Base-by-base conservation (phyloP, 2,797 vertebrate species). In the Lophius americanus region DNA sequence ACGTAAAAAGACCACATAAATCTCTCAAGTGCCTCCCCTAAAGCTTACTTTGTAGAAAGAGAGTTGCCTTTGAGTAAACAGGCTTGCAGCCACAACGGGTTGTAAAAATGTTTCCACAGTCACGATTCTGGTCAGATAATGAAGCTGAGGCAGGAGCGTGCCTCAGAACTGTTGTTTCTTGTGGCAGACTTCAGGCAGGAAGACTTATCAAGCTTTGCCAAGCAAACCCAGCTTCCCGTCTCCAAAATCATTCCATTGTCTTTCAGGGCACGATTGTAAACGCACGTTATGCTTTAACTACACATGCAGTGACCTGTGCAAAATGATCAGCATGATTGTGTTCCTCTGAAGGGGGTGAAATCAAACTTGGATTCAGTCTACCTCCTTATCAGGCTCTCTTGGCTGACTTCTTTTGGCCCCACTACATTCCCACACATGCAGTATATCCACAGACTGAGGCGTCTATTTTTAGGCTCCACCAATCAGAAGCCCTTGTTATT, bases 101-200 rank as follows among this genome's bases (percentile, higher is more conserved):
- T 88, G 72, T 90, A 75, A 88, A 88, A 88, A 76, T 32, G 50
- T 85, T 87, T 85, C 86, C 80, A 85, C 79, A 82, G 85, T 79
- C 85, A 65, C 81, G 77, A 81, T 62, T 77, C 37, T 57, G 56
- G 70, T 69, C 68, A 80, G 69, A 82, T 75, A 76, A 68, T 87
- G 70, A 78, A 79, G 68, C 65, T 32, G 59, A 65, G 69, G 64
- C 59, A 49, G 68, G 48, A 82, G 56, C 35, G 42, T 65, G 70
- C 70, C 56, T 81, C 48, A 9, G 61, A 71, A 76, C 39, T 36
- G 69, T 54, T 53, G 32, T 70, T 88, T 88, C 76, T 80, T 80
- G 64, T 64, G 61, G 68, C 52, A 59, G 61, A 67, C 64, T 79
- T 41, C 76, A 79, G 80, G 85, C 78, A 85, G 82, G 84, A 83